A percentile compares a stretch with the other conserved stretches of the same genome.
Evolutionary conservation across 2,797 vertebrate genomes (phyloP).

Genomic region (Bufotes viridis): DNA sequence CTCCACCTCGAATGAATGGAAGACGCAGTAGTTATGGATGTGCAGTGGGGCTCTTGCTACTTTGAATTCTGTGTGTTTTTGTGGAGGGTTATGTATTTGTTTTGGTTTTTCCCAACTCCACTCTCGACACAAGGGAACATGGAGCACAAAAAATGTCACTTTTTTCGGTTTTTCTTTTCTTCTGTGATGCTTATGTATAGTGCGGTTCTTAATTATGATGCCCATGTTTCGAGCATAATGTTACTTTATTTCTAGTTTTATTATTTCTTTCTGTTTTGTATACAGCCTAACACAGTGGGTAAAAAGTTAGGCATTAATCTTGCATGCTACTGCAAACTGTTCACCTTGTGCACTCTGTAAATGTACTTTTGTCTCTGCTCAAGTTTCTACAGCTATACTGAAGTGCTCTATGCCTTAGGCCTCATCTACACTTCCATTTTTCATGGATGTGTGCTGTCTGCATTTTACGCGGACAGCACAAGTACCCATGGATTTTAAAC

Average conservation of each 20-base stretch:
- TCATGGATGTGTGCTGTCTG: no score
- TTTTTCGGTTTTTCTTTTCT: not conserved
- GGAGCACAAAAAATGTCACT: slow-evolving; percentile 4
- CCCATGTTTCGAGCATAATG: not conserved
- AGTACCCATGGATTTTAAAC: no score
- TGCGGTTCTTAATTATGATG: not conserved
- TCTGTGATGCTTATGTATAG: not conserved
- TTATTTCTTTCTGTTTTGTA: not conserved
- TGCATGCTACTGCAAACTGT: not conserved
- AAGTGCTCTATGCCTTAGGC: no score
- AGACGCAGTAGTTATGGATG: slow-evolving; percentile 19
- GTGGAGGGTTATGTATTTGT: not conserved
- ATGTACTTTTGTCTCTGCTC: no score
- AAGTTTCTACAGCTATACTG: no score
- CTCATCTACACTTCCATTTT: no score
- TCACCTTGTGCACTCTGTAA: not conserved
- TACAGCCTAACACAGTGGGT: not conserved
- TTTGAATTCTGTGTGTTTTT: not conserved
- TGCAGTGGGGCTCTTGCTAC: not conserved
- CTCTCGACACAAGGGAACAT: slow-evolving; percentile 7
- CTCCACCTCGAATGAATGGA: slow-evolving; percentile 25
- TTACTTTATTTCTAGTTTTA: not conserved
- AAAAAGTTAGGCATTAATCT: not conserved
- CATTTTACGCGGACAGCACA: no score
- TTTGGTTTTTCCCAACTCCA: not conserved